phyloP scores from a whole-genome alignment of 1,140 invertebrate genomes.

The Nylanderia fulva region DNA sequence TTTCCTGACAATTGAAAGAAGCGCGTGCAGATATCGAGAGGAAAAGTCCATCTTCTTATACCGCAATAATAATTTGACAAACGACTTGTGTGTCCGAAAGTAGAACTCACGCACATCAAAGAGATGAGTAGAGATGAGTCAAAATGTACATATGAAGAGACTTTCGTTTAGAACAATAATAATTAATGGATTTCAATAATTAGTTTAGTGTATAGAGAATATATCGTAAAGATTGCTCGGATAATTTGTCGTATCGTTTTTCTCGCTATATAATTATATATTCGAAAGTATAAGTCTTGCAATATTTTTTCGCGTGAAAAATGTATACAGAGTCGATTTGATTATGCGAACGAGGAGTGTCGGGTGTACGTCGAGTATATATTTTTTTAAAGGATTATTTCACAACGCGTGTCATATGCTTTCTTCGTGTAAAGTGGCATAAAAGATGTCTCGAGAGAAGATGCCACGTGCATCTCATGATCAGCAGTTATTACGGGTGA shows the following conservation, averaged over 20 bases:
- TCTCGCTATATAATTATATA: neutral
- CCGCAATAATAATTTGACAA: constrained; percentile 15
- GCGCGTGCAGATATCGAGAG: constrained; percentile 12
- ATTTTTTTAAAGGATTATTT: constrained; percentile 5
- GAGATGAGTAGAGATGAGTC: neutral
- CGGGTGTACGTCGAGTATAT: neutral
- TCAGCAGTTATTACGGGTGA: constrained; percentile 32
- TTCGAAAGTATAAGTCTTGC: constrained; percentile 21
- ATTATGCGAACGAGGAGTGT: constrained; percentile 37
- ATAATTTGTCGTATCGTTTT: neutral
- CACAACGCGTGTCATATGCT: neutral
- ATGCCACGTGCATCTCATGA: constrained; percentile 29
- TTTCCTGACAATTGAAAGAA: constrained; percentile 1
- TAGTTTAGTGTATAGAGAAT: neutral
- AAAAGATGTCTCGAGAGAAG: constrained; percentile 15
- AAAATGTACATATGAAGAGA: constrained; percentile 7
- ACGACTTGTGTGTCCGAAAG: neutral
- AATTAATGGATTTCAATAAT: neutral
- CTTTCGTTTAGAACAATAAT: neutral
- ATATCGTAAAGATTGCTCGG: neutral
- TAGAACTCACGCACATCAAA: neutral
- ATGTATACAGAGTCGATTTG: constrained; percentile 5
- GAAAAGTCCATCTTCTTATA: constrained; percentile 9
- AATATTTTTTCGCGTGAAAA: constrained; percentile 10
- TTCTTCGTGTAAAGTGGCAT: constrained; percentile 11